These are phyloP conservation scores for Amphiprion percula DNA, from an alignment of 2,113 vertebrate species.

Conservation along the genomic window DNA sequence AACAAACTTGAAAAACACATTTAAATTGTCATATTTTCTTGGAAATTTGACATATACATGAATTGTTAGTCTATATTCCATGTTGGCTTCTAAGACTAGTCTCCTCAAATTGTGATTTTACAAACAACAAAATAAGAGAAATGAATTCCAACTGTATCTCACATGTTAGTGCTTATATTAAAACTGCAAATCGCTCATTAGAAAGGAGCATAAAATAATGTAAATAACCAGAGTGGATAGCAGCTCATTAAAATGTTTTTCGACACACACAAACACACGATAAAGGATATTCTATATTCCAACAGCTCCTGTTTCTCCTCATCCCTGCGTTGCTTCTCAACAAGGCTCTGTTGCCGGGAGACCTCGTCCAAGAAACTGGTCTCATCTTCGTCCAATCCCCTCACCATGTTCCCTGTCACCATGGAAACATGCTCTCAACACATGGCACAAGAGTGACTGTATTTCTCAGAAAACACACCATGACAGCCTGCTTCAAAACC, in stretches of 20 bases:
- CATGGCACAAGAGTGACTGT: slow-evolving; percentile 37
- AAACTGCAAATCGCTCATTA: too few relatives aligned
- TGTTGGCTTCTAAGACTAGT: too few relatives aligned
- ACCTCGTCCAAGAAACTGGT: slow-evolving; percentile 96
- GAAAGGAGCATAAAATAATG: too few relatives aligned
- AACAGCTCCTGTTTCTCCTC: slow-evolving; percentile 93
- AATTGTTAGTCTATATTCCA: too few relatives aligned
- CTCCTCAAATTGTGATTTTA: too few relatives aligned
- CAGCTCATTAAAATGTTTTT: not conserved
- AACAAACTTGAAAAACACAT: too few relatives aligned
- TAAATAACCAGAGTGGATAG: too few relatives aligned
- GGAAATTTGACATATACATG: too few relatives aligned
- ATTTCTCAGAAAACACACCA: slow-evolving; percentile 37
- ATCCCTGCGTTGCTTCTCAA: slow-evolving; percentile 96
- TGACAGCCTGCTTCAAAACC: slow-evolving; percentile 3
- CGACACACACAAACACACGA: not conserved
- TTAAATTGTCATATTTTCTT: too few relatives aligned
- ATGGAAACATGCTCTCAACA: slow-evolving; percentile 71
- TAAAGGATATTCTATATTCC: slow-evolving; percentile 98
- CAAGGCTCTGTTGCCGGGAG: slow-evolving; percentile 93
- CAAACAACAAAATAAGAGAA: too few relatives aligned
- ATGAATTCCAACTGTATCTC: too few relatives aligned
- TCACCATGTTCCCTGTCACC: slow-evolving; percentile 97
- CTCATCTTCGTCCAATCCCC: slow-evolving; percentile 97
- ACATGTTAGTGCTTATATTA: too few relatives aligned